Percentiles rank a stretch among this genome's conserved stretches.
Evolutionary conservation across 2,888 invertebrate species (phyloP).

Genomic region (Masnerella sp.): DNA sequence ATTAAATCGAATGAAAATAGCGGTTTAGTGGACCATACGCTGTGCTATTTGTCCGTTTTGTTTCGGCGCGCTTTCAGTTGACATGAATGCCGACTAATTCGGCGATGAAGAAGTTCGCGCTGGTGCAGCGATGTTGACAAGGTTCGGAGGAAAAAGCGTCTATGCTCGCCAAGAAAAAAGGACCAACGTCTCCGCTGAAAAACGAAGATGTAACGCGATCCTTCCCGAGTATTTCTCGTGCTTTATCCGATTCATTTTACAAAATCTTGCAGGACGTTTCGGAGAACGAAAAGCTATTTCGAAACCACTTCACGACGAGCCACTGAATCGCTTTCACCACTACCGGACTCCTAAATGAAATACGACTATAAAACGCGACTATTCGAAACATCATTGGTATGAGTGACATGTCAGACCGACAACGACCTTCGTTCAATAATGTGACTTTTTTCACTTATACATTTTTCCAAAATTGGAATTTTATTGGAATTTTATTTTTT

Average conservation of each 20-base stretch:
- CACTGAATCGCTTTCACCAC: conserved; percentile 39
- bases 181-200: neutral
- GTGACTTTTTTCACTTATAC: too few species aligned
- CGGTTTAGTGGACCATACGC: conserved; percentile 33
- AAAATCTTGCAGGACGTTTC: conserved; percentile 46
- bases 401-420: conserved; percentile 24
- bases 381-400: conserved; percentile 25
- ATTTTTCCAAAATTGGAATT: neutral
- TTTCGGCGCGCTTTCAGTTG: conserved; percentile 34
- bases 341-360: conserved; percentile 44
- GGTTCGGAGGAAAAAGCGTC: conserved; percentile 30
- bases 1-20: conserved; percentile 34
- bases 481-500: neutral
- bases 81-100: conserved; percentile 54
- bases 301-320: conserved; percentile 46
- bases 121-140: conserved; percentile 40
- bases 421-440: neutral
- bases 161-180: conserved; percentile 35
- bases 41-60: conserved; percentile 35
- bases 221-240: conserved; percentile 30
- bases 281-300: conserved; percentile 42
- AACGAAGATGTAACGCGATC: conserved; percentile 50
- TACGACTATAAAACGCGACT: conserved; percentile 27
- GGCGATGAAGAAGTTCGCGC: conserved; percentile 43
- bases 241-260: conserved; percentile 49